phyloP scores from a whole-genome alignment of 2,888 invertebrate species.

The Chloromyia formosa region DNA sequence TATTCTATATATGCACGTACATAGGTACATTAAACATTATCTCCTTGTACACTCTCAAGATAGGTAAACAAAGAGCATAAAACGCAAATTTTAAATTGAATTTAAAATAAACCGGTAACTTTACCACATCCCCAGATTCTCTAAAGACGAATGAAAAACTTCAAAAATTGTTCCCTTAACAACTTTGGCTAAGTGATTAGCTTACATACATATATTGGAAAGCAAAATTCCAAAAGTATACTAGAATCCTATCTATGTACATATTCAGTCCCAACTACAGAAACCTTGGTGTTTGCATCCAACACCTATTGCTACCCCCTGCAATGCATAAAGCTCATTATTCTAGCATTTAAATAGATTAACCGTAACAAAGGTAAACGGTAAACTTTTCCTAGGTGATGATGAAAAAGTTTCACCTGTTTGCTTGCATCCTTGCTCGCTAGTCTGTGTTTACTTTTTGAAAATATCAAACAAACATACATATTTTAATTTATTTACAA shows the following conservation, averaged over 20 bases:
- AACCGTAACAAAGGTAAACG: constrained; percentile 13
- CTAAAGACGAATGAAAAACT: background rate
- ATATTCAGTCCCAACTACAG: background rate
- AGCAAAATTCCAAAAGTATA: background rate
- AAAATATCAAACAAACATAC: background rate
- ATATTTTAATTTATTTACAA: constrained; percentile 27
- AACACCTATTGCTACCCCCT: too few species aligned
- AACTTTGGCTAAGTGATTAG: background rate
- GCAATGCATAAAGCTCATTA: constrained; percentile 9
- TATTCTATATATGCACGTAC: too few species aligned
- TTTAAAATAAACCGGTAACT: background rate
- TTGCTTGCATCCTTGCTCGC: background rate
- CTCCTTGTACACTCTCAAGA: too few species aligned
- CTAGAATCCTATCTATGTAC: background rate
- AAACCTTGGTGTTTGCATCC: background rate
- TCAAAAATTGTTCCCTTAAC: background rate
- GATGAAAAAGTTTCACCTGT: constrained; percentile 19
- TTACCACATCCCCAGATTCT: too few species aligned
- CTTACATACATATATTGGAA: too few species aligned
- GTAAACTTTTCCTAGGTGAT: background rate
- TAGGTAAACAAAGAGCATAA: too few species aligned
- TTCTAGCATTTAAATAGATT: constrained; percentile 25
- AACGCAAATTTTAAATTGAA: background rate
- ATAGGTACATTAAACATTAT: too few species aligned
- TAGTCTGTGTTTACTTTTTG: background rate